Base-by-base conservation (phyloP, 1,140 invertebrate species). In the Muscidifurax raptorellus region DNA sequence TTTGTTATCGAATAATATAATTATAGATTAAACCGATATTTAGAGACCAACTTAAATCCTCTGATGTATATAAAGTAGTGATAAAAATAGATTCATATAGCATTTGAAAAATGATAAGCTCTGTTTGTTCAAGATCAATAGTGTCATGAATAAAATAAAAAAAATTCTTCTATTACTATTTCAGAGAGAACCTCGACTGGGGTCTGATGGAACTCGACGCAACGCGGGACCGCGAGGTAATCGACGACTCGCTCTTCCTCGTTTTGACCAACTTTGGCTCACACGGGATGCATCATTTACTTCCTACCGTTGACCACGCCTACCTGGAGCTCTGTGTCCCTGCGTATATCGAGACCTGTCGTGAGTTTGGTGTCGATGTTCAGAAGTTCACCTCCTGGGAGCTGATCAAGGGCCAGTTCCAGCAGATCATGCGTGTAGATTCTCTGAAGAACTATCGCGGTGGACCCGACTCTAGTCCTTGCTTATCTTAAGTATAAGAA, bases 301-400 rank as follows among this genome's bases (percentile, higher is more conserved):
- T 98, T 86, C 97, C 97, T 0, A 97, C 96, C 0, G 88, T 98
- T 22, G 97, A 97, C 89, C 96, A 97, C 87, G 95, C 94, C 0
- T 94, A 95, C 76, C 90, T 98, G 28, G 92, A 94, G 2, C 90
- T 95, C n/a, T 92, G 97, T 15, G 94, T 95, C 87, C 95, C 95
- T 0, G 90, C 95, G 15, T 94, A 97, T 44, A 87, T 95, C 22
- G 90, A 96, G 87, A 96, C 95, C 0, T 95, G 96, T 81, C 89
- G 95, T 72, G 95, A 97, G 89, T 97, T 97, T 89, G 94, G 94
- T 69, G 92, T 95, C 1, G 92, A 95, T 1, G 91, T 94, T 40
- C 91, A 94, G 32, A 91, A 94, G 69, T 93, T 92, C 10, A 94
- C 94, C 1, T 94, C 94, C 82, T 93, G 95, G 86, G 94, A 96